Evolutionary conservation across 2,113 vertebrate genomes (phyloP), one percentile per base, ranked within the genome.

Genomic region (Salvelinus fontinalis): DNA sequence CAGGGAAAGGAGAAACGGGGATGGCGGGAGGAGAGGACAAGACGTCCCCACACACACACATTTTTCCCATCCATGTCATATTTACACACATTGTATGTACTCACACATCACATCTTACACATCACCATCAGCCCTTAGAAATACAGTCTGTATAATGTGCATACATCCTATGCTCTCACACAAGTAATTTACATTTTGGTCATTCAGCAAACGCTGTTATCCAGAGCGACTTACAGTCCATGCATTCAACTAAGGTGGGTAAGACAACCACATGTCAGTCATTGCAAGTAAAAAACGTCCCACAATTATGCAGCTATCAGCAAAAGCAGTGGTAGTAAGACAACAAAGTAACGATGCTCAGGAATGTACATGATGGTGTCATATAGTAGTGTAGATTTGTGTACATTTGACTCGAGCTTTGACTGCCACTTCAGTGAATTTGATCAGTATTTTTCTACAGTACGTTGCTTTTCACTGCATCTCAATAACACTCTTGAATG

Each of bases 1-100:
- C 90, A 84, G 7, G 31, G 70, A 73, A 77, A 85, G 83, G 86
- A 84, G 86, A 81, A 22, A 71, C 3, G 16, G 44, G 68, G 51
- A 44, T 57, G 78, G 77, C 34, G 76, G 34, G 14, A 44, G 82
- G 81, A 74, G 85, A 84, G 22, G 51, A 54, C 51, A 18, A 16
- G 51, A 54, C 51, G 51, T 18, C 66, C 64, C 62, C 24, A 3
- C 12, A 71, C 70, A 70, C 73, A 67, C 70, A n/a, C 68, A 0
- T 2, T 66, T 75, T 57, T 26, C 16, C 65, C 65, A 67, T 31
- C 24, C 68, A 29, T 81, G 85, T 82, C 14, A 69, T 59, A 29
- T 65, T 76, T 67, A 76, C 77, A 81, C 70, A 75, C 72, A 74
- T 77, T 66, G 77, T 13, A 39, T 44, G 49, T 81, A 71, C 29